Base-by-base conservation (phyloP, 2,888 invertebrate species). In the Drosophila paracracens region DNA sequence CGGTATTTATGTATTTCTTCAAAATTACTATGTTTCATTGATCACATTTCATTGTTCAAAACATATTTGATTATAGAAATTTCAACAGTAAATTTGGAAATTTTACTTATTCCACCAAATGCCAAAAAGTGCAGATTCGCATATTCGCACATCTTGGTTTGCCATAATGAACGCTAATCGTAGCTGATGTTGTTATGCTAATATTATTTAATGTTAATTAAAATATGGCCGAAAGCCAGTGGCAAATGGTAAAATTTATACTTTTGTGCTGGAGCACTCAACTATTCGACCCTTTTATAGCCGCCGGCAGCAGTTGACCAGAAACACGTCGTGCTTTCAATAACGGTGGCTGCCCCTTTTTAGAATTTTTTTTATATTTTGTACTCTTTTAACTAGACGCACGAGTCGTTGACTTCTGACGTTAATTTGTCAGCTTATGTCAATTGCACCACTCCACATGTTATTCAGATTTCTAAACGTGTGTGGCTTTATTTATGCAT, bases 261-360 rank as follows among this genome's bases (percentile, higher is more conserved):
- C 76, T 76, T 79, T 79, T 81, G 63, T 81, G 29, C 64, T 50
- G 50, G 21, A 61, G 75, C 66, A 78, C 68, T 53, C 76, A 77
- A 58, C 80, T 71, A 53, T 73, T 57, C 70, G 67, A 73, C 70
- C 80, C 54, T 56, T 35, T 67, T 79, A 60, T 53, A 67, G 64
- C 62, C 35, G 48, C 25, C 76, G 71, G 60, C 78, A 60, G 59
- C 71, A 58, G 40, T 63, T 65, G 68, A 70, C 86, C 88, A 70
- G 74, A 85, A 67, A 76, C 74, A 82, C 65, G 77, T 68, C 75
- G 81, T 80, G 81, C 79, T 86, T 88, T 88, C 86, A 86, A 86
- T 83, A 83, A 71, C 58, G 76, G 86, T 70, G 29, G n/a, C 67
- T 59, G 33, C 60, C 54, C 56, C 53, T 58, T 67, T 72, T 78